Conservation (phyloP, 2,113 vertebrate species). For the Scortum barcoo region DNA sequence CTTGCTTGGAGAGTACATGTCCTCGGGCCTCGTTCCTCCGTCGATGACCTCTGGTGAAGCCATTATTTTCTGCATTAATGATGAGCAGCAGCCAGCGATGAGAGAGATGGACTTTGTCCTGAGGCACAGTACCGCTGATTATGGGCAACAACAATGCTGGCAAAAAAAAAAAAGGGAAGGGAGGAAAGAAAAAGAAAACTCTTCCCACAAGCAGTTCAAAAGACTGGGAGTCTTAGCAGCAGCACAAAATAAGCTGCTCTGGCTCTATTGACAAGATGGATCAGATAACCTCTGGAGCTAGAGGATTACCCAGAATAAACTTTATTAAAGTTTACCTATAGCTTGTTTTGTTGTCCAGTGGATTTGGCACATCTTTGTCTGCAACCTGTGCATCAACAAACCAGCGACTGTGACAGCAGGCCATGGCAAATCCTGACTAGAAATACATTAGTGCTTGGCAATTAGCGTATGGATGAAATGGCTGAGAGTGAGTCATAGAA, state of each 20-base stretch:
- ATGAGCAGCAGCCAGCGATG: conserved; percentile 83
- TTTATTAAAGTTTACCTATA: conserved; percentile 59
- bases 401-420: neutral
- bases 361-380: conserved; percentile 16
- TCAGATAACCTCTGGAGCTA: conserved; percentile 77
- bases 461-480: conserved; percentile 24
- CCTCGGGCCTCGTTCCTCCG: conserved; percentile 77
- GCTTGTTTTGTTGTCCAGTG: conserved; percentile 26
- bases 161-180: conserved; percentile 59
- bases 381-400: conserved; percentile 17
- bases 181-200: conserved; percentile 63
- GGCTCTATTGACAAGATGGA: conserved; percentile 75
- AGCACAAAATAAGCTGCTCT: conserved; percentile 73
- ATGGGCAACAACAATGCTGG: conserved; percentile 80
- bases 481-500: conserved; percentile 17
- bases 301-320: conserved; percentile 70
- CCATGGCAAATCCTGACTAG: conserved; percentile 2
- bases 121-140: conserved; percentile 78
- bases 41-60: conserved; percentile 84
- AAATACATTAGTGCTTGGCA: conserved; percentile 16
- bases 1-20: conserved; percentile 81
- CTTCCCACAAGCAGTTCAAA: conserved; percentile 81
- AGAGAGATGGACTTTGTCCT: conserved; percentile 84
- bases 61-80: conserved; percentile 87
- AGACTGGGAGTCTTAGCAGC: conserved; percentile 58